Evolutionary conservation across 2,113 vertebrate genomes (phyloP).

Genomic region (Cyprinodon tularosa): DNA sequence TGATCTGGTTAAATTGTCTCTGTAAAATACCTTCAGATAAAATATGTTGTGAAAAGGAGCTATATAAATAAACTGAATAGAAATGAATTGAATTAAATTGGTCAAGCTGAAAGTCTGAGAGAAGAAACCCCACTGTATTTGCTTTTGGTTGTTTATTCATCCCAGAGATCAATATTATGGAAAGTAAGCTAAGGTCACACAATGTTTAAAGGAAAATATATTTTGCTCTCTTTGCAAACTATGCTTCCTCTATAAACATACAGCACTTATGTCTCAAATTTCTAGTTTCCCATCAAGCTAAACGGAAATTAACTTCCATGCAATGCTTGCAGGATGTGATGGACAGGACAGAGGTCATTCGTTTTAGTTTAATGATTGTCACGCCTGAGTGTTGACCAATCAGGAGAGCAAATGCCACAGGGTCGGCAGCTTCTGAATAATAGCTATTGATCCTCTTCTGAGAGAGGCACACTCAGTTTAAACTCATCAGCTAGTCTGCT

Average conservation of each 20-base stretch:
- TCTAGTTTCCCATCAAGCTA: not conserved
- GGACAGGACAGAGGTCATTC: conserved; percentile 39
- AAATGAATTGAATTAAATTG: too few species aligned
- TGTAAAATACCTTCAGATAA: too few species aligned
- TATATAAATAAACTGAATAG: too few species aligned
- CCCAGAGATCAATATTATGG: conserved; percentile 47
- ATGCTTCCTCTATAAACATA: not conserved
- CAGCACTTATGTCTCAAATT: not conserved
- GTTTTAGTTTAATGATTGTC: conserved; percentile 72
- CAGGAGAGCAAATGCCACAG: conserved; percentile 36
- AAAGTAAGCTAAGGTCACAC: conserved; percentile 28
- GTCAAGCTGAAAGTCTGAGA: not conserved
- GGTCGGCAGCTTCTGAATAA: conserved; percentile 53
- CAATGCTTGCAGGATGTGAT: conserved; percentile 1
- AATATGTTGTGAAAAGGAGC: too few species aligned
- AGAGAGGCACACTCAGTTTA: conserved; percentile 34
- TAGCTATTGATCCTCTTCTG: conserved; percentile 55
- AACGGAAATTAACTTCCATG: not conserved
- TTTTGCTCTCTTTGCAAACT: not conserved
- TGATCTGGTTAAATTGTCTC: too few species aligned
- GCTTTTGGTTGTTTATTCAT: conserved; percentile 38
- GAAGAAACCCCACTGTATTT: conserved; percentile 15
- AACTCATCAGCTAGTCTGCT: conserved; percentile 4
- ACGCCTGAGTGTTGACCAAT: conserved; percentile 37
- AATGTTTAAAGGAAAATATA: conserved; percentile 22